Percentiles rank a stretch among this genome's conserved stretches.
These are phyloP conservation scores for Sebastes cheni DNA, from an alignment of 2,797 vertebrate genomes.

Conservation along the genomic window DNA sequence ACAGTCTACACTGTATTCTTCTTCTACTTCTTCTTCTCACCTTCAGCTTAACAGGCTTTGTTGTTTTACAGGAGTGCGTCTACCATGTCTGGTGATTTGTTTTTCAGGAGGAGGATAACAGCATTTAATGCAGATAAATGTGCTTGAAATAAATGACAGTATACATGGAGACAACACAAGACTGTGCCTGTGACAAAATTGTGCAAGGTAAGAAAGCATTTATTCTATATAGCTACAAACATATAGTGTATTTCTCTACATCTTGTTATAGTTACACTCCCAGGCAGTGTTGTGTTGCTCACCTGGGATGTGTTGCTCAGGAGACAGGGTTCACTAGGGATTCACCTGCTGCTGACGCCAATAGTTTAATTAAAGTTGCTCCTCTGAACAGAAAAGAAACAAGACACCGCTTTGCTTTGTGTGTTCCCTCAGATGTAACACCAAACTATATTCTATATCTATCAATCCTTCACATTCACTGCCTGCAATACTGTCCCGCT, in stretches of 20 bases:
- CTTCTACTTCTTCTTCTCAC: not conserved
- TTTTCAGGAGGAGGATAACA: not conserved
- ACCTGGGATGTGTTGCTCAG: constrained; percentile 33
- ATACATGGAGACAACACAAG: constrained; percentile 61
- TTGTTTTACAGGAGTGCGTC: not conserved
- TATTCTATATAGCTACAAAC: not conserved
- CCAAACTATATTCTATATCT: not conserved
- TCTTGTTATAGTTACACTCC: not conserved
- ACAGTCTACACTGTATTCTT: not conserved
- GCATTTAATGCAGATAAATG: not conserved
- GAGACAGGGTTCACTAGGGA: constrained; percentile 21
- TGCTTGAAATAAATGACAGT: constrained; percentile 26
- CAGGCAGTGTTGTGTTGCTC: constrained; percentile 7
- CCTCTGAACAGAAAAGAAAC: constrained; percentile 18
- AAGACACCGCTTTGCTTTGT: not conserved
- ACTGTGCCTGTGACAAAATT: constrained; percentile 37
- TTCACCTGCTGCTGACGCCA: not conserved
- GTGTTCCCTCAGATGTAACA: constrained; percentile 1
- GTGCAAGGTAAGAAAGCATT: constrained; percentile 43
- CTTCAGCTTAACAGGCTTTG: not conserved
- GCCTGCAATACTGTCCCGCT: not conserved
- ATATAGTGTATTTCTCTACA: not conserved
- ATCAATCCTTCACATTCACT: not conserved
- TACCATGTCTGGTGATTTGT: not conserved
- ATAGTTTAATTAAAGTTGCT: constrained; percentile 1